Evolutionary conservation across 1,140 invertebrate genomes (phyloP).

Genomic region (Trissolcus basalis): DNA sequence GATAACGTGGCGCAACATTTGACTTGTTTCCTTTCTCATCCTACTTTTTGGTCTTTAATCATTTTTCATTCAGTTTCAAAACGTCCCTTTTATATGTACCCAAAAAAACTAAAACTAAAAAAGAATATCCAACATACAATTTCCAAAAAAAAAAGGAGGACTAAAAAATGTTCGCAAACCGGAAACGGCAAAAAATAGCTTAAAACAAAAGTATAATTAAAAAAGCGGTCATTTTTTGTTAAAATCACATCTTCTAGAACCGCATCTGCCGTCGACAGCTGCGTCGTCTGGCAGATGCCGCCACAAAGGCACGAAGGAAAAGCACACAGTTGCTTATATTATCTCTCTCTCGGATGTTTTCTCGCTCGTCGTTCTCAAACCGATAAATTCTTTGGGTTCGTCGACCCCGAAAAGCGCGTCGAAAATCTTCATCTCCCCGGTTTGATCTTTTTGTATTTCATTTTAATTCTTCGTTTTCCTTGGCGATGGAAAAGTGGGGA

Average conservation of each 20-base stretch:
- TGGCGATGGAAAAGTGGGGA: neutral
- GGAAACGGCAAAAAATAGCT: too few relatives aligned
- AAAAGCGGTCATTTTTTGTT: constrained; percentile 11
- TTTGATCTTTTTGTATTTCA: neutral
- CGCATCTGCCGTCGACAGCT: constrained; percentile 67
- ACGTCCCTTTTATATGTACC: too few relatives aligned
- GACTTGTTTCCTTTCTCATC: constrained; percentile 23
- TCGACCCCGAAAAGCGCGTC: neutral
- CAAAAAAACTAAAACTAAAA: neutral
- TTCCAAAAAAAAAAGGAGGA: neutral
- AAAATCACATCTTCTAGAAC: constrained; percentile 9
- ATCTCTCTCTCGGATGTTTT: neutral
- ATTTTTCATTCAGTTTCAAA: too few relatives aligned
- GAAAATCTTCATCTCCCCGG: neutral
- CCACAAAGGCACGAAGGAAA: constrained; percentile 46
- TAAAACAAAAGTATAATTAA: too few relatives aligned
- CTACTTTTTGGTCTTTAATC: neutral
- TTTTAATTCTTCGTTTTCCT: neutral
- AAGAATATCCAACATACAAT: too few relatives aligned
- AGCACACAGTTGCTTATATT: constrained; percentile 45
- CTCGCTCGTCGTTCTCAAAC: neutral
- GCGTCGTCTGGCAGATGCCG: constrained; percentile 68
- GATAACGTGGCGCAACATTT: constrained; percentile 73
- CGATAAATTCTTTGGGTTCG: neutral
- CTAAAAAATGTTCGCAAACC: constrained; percentile 1